phyloP scores from a whole-genome alignment of 92 coral and sea anemone genomes.

The Umimayanthus kanabou region DNA sequence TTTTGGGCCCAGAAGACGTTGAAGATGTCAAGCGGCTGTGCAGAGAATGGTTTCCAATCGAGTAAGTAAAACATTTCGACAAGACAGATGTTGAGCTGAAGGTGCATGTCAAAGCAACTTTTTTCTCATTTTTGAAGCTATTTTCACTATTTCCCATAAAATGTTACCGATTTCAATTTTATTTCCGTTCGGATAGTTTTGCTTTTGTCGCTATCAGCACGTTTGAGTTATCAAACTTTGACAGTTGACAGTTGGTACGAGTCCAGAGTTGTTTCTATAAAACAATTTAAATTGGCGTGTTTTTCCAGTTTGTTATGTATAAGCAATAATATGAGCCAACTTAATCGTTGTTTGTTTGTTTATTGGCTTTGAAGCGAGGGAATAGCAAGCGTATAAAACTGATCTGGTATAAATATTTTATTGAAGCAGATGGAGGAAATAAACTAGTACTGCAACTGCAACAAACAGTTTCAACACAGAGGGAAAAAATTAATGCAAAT shows the following conservation, averaged over 20 bases:
- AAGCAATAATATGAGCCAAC: background rate
- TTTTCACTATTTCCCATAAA: background rate
- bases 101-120: background rate
- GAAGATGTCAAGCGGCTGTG: slow-evolving; percentile 95
- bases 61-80: slow-evolving; percentile 67
- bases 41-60: slow-evolving; percentile 98
- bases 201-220: background rate
- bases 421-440: too few relatives aligned
- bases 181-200: background rate
- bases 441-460: too few relatives aligned
- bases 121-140: background rate
- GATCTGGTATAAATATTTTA: background rate
- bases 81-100: background rate
- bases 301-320: background rate
- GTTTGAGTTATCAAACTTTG: background rate
- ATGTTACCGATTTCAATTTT: background rate
- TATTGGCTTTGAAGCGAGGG: background rate
- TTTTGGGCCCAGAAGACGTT: slow-evolving; percentile 88
- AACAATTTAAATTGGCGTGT: background rate
- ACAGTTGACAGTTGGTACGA: background rate
- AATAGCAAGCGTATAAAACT: background rate
- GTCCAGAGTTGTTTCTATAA: background rate
- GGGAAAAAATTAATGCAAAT: too few relatives aligned
- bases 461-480: too few relatives aligned
- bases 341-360: background rate